Evolutionary conservation across 2,113 vertebrate genomes (phyloP).

Genomic region (Parotia lawesii): DNA sequence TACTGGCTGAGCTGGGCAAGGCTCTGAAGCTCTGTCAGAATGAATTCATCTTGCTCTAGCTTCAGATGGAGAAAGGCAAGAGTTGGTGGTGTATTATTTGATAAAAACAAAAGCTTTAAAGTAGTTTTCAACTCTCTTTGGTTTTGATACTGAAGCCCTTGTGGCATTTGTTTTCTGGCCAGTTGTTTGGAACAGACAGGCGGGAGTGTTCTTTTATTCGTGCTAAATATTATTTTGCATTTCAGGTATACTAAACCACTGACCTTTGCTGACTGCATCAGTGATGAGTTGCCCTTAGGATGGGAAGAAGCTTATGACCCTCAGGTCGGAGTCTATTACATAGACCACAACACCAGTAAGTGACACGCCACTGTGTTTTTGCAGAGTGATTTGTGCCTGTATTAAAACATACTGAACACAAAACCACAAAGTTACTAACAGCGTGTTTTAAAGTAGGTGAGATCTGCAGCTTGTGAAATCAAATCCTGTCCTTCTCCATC

Average conservation of each 20-base stretch:
- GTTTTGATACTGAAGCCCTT: not conserved
- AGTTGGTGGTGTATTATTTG: not conserved
- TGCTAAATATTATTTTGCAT: slow-evolving; percentile 31
- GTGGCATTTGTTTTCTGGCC: not conserved
- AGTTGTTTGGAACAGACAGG: not conserved
- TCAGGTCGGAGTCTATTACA: slow-evolving; percentile 92
- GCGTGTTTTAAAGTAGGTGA: not conserved
- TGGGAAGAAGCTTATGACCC: slow-evolving; percentile 97
- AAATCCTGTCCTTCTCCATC: not conserved
- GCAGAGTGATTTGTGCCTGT: not conserved
- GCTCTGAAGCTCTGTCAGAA: not conserved
- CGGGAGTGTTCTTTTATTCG: not conserved
- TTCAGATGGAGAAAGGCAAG: not conserved
- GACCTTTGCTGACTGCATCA: slow-evolving; percentile 97
- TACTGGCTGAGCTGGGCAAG: not conserved
- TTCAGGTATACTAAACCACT: slow-evolving; percentile 95
- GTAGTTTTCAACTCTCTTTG: not conserved
- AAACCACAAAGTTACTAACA: not conserved
- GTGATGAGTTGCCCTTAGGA: slow-evolving; percentile 92
- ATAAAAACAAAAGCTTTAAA: not conserved
- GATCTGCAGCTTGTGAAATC: not conserved
- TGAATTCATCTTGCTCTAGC: not conserved
- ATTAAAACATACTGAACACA: not conserved
- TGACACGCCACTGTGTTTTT: not conserved
- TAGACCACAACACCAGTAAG: slow-evolving; percentile 98